Evolutionary conservation across 2,888 invertebrate species (phyloP).

Genomic region (Leptinotarsa haldemani): DNA sequence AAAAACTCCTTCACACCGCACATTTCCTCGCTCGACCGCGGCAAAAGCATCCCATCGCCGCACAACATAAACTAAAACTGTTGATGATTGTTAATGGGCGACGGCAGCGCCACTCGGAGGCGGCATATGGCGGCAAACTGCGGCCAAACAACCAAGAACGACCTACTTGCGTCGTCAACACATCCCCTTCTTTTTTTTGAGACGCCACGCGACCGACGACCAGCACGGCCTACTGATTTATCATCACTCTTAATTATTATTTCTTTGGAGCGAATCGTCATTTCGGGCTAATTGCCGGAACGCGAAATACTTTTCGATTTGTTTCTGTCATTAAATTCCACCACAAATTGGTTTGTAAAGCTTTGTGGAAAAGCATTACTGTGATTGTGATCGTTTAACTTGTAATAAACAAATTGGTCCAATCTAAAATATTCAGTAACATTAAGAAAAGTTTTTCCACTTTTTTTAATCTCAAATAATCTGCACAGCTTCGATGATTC

Average conservation of each 20-base stretch:
- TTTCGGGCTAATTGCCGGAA: constrained; percentile 1
- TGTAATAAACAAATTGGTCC: too few species aligned
- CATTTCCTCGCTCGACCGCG: constrained; percentile 23
- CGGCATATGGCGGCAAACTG: constrained; percentile 49
- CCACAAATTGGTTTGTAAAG: too few species aligned
- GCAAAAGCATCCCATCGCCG: constrained; percentile 50
- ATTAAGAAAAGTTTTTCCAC: too few species aligned
- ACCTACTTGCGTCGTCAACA: constrained; percentile 54
- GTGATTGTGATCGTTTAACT: too few species aligned
- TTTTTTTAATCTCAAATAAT: too few species aligned
- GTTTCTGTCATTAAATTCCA: too few species aligned
- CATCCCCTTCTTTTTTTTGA: constrained; percentile 42
- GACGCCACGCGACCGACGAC: constrained; percentile 32
- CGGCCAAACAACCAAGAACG: constrained; percentile 45
- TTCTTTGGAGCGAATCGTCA: constrained; percentile 3
- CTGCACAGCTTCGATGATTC: too few species aligned
- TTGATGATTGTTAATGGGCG: constrained; percentile 48
- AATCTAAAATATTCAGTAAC: too few species aligned
- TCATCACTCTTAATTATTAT: not conserved
- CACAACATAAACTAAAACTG: constrained; percentile 47
- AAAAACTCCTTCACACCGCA: constrained; percentile 17
- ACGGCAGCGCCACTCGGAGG: constrained; percentile 52
- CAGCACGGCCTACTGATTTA: constrained; percentile 8
- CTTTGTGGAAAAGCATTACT: too few species aligned
- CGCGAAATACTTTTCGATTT: not conserved